Conservation (phyloP, 2,113 vertebrate species). For the Otolemur garnettii region DNA sequence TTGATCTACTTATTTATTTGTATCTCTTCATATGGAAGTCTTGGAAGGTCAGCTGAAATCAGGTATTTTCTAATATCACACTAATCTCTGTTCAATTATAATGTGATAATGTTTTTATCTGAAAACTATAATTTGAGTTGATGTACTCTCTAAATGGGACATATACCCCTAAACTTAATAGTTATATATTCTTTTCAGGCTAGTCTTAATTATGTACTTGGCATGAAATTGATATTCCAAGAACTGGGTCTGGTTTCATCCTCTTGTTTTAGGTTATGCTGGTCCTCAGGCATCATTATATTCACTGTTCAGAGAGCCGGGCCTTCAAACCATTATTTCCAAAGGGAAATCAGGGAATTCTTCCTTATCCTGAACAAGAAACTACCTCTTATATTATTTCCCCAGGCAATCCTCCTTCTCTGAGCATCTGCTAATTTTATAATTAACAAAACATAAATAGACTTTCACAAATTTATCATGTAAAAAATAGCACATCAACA, state of each 20-base stretch:
- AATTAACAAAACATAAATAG: slow-evolving; percentile 24
- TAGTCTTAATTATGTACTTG: slow-evolving; percentile 40
- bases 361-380: neutral
- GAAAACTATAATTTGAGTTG: slow-evolving; percentile 17
- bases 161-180: slow-evolving; percentile 28
- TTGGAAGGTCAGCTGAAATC: neutral
- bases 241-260: neutral
- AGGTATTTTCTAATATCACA: neutral
- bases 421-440: neutral
- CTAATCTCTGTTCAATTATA: slow-evolving; percentile 7
- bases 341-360: neutral
- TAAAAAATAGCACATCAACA: neutral
- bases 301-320: neutral
- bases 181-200: slow-evolving; percentile 18
- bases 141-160: neutral
- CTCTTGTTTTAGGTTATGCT: neutral
- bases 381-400: neutral
- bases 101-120: neutral
- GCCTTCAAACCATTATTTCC: neutral
- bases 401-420: neutral
- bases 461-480: neutral
- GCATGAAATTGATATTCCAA: neutral
- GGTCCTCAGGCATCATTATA: neutral
- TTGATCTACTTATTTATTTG: neutral
- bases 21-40: neutral